These are phyloP conservation scores for Bembecia ichneumoniformis DNA, from an alignment of 2,888 invertebrate species.

Conservation along the genomic window DNA sequence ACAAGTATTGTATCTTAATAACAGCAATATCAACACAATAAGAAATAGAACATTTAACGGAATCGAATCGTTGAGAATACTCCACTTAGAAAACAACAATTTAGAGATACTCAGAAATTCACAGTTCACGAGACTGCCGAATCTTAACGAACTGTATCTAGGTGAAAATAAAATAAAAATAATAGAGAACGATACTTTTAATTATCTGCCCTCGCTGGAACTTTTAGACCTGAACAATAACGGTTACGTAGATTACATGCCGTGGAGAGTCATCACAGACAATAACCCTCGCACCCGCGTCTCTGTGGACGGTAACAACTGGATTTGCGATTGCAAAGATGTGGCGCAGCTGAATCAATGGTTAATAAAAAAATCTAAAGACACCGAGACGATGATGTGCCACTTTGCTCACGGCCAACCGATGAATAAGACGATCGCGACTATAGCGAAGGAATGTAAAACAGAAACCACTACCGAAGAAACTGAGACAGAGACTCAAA, in stretches of 20 bases:
- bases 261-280: slow-evolving; percentile 79
- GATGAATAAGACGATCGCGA: slow-evolving; percentile 65
- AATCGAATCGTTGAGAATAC: slow-evolving; percentile 78
- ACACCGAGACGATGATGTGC: slow-evolving; percentile 78
- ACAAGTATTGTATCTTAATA: slow-evolving; percentile 83
- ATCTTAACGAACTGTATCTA: slow-evolving; percentile 81
- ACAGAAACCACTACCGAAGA: slow-evolving; percentile 76
- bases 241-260: slow-evolving; percentile 82
- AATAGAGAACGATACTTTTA: slow-evolving; percentile 84
- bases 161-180: slow-evolving; percentile 81
- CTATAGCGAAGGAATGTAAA: slow-evolving; percentile 69
- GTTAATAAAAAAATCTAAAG: slow-evolving; percentile 77
- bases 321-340: slow-evolving; percentile 87
- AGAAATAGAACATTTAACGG: slow-evolving; percentile 89
- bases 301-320: slow-evolving; percentile 82
- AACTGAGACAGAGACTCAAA: slow-evolving; percentile 72
- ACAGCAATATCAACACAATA: slow-evolving; percentile 81
- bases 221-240: slow-evolving; percentile 83
- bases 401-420: slow-evolving; percentile 68
- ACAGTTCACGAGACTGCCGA: slow-evolving; percentile 83
- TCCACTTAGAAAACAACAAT: slow-evolving; percentile 84
- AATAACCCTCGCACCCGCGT: slow-evolving; percentile 78
- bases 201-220: slow-evolving; percentile 79
- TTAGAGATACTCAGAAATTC: slow-evolving; percentile 80
- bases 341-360: slow-evolving; percentile 79